Evolutionary conservation across 2,797 vertebrate genomes (phyloP), one percentile per base, ranked within the genome.

Genomic region (Avahi laniger): DNA sequence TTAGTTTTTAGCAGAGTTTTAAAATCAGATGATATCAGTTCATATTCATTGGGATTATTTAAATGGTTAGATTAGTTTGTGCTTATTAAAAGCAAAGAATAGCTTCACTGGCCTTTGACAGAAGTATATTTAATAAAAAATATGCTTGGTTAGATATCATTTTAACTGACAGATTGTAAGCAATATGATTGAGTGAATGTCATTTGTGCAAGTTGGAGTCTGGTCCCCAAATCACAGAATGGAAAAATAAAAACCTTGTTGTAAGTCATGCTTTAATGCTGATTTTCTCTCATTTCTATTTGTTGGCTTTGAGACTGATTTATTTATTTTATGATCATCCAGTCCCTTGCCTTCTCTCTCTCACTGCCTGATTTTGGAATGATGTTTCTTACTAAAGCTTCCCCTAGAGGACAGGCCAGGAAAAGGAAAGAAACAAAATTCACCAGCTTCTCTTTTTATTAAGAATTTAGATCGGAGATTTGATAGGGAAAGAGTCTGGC

Each of bases 321-420:
- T 52, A 69, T 91, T 84, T 96, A 14, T 70, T 93, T 28, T 91
- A 57, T 97, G 83, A 80, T 93, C 46, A 76, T 33, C 43, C 26
- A 78, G 43, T 73, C 41, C 84, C 48, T 95, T 80, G 43, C 43
- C 48, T 84, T 65, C 52, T 22, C 41, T 94, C 41, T 85, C 65
- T 88, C 18, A 57, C 48, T 91, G 61, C 63, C 70, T 91, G n/a
- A 78, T 96, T 72, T 89, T 84, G 82, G 91, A 80, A 89, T 91
- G 54, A 50, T 97, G 88, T 91, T 96, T 96, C 97, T 96, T 89
- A 97, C 88, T 91, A 96, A 96, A 93, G 78, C 92, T 97, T 97
- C 96, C 90, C 93, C 95, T 97, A 96, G 94, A 97, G 97, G 95
- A 97, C 96, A 97, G 97, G 89, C 89, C 97, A 89, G 94, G 95